phyloP scores from a whole-genome alignment of 2,888 invertebrate genomes.

The Hirtodrosophila cameraria region DNA sequence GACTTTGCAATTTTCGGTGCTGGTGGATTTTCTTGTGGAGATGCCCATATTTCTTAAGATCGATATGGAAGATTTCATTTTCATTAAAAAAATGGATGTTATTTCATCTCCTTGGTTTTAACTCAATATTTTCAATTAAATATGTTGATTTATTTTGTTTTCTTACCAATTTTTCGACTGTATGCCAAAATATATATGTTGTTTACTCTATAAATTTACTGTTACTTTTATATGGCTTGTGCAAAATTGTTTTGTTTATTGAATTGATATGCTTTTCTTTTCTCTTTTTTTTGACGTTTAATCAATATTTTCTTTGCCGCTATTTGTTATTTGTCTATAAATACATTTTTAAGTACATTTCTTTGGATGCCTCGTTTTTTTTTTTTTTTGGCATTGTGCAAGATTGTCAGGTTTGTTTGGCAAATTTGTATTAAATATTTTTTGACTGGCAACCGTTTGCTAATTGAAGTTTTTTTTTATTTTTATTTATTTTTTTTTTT shows the following conservation, averaged over 20 bases:
- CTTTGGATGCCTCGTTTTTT: conserved; percentile 1
- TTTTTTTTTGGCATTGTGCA: conserved; percentile 31
- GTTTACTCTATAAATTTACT: conserved; percentile 32
- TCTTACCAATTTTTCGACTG: too few relatives aligned
- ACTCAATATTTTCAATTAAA: too few relatives aligned
- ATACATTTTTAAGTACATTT: conserved; percentile 6
- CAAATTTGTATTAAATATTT: conserved; percentile 43
- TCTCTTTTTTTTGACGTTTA: conserved; percentile 8
- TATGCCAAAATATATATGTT: conserved; percentile 31
- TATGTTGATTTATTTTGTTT: too few relatives aligned
- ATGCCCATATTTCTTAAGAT: too few relatives aligned
- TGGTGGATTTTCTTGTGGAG: too few relatives aligned
- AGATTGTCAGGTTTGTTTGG: conserved; percentile 29
- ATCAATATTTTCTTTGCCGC: conserved; percentile 4
- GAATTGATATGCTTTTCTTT: conserved; percentile 6
- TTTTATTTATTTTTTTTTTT: conserved; percentile 1
- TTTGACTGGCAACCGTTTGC: conserved; percentile 59
- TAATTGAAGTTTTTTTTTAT: conserved; percentile 47
- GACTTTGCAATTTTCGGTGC: too few relatives aligned
- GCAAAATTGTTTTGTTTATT: conserved; percentile 15
- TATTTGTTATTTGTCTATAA: conserved; percentile 21
- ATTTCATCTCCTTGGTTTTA: too few relatives aligned
- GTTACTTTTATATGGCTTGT: conserved; percentile 17
- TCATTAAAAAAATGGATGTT: too few relatives aligned
- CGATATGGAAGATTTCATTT: too few relatives aligned